phyloP scores from a whole-genome alignment of 2,797 vertebrate genomes.

The Catharus ustulatus region DNA sequence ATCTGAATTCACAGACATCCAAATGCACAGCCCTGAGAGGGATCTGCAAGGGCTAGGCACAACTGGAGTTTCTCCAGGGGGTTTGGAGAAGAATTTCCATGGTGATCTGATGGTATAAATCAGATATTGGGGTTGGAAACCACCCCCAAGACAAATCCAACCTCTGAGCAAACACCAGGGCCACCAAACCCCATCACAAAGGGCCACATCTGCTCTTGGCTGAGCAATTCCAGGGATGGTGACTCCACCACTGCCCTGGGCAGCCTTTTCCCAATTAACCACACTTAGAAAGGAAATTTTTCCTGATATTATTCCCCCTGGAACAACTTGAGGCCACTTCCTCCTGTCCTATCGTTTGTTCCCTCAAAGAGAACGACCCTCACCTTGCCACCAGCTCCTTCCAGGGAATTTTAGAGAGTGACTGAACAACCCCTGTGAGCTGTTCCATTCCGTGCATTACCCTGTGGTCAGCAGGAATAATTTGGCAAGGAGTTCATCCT shows the following conservation, averaged over 20 bases:
- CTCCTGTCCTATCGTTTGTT: not conserved
- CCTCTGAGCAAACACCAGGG: not conserved
- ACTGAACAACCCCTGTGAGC: not conserved
- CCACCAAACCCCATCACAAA: fast-evolving
- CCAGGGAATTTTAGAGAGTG: not conserved
- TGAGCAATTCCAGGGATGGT: not conserved
- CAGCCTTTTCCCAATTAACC: not conserved
- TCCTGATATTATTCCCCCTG: not conserved
- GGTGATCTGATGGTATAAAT: not conserved
- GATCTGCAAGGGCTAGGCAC: not conserved
- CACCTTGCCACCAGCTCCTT: not conserved
- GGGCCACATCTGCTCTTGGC: not conserved
- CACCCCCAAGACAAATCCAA: fast-evolving
- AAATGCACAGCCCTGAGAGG: not conserved
- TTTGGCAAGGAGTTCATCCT: not conserved
- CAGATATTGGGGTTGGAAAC: fast-evolving
- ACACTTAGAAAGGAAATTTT: fast-evolving
- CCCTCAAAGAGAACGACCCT: fast-evolving
- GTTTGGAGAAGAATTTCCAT: not conserved
- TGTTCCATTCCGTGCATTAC: fast-evolving
- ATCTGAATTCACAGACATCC: not conserved
- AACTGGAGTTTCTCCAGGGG: not conserved
- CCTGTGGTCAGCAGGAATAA: not conserved
- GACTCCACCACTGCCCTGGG: not conserved
- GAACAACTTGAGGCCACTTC: not conserved